Evolutionary conservation across 2,113 vertebrate species (phyloP).

Genomic region (Castor canadensis): DNA sequence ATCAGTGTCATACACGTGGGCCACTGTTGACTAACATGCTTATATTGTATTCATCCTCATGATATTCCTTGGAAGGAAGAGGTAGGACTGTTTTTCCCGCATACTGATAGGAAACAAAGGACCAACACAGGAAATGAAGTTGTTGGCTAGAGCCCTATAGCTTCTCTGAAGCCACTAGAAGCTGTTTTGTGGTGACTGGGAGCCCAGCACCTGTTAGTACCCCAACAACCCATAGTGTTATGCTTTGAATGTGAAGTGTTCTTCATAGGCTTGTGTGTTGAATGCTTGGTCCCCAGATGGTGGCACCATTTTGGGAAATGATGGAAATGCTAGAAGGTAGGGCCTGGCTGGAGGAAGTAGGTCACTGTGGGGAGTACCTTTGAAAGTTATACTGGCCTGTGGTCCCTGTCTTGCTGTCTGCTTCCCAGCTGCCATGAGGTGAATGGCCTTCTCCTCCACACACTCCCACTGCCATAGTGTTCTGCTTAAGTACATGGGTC

Average conservation of each 20-base stretch:
- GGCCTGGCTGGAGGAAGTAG: background rate
- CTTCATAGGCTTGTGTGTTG: background rate
- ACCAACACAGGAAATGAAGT: background rate
- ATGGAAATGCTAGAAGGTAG: background rate
- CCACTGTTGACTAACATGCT: background rate
- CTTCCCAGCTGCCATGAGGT: background rate
- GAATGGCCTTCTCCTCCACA: no score
- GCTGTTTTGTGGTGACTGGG: background rate
- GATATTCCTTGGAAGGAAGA: background rate
- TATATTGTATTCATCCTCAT: background rate
- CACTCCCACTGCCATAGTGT: no score
- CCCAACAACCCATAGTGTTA: background rate
- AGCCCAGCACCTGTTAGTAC: background rate
- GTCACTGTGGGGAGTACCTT: background rate
- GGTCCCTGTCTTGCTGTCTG: background rate
- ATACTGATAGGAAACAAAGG: background rate
- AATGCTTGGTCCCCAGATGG: background rate
- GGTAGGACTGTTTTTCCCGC: background rate
- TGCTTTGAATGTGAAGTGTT: background rate
- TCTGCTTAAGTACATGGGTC: no score
- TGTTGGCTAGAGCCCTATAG: rapidly evolving
- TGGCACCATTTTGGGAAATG: background rate
- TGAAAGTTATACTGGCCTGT: background rate
- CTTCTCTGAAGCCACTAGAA: background rate
- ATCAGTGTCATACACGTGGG: background rate